Evolutionary conservation across 1,140 invertebrate species (phyloP), one percentile per base, ranked within the genome.

Genomic region (Potamilus streckersoni): DNA sequence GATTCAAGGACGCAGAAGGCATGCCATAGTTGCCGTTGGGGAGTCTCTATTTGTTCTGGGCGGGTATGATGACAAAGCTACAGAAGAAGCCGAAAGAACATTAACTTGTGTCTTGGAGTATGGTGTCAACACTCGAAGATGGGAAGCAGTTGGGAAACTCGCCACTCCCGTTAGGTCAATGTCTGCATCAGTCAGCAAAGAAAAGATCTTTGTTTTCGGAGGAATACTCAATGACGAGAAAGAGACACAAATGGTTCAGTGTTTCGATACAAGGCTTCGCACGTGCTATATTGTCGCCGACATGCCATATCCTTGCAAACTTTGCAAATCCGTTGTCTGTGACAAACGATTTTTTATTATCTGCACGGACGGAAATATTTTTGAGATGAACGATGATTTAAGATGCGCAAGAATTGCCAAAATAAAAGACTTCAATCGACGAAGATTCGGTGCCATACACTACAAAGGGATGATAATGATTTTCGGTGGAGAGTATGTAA

Each of bases 181-280:
- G 80, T 80, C 83, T 19, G 74, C 83, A 12, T 79, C 81, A 1
- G 83, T 84, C 12, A 78, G 74, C n/a, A 83, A 82, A 69, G 83
- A 84, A 38, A 84, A 84, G 60, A 82, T 84, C 20, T 80, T 81
- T 59, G 69, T 84, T n/a, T 84, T 80, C 64, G 83, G 83, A 6
- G 83, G 83, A n/a, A 74, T 84, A 15, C 64, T 81, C 14, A n/a
- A 69, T 20, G 79, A 83, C 19, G 83, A 84, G 55, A 79, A 77
- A 56, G 83, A 84, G 68, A 81, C 83, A 58, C 67, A 82, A n/a
- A 74, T 72, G 14, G 74, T 84, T 11, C 83, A 84, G 55, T 83
- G 76, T 49, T 84, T 79, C 60, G 83, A 84, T 49, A 84, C 80
- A 14, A 69, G 83, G 16, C 59, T 80, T 15, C 75, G 78, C 23